Evolutionary conservation across 1,140 invertebrate species (phyloP).

Genomic region (Plectrocnemia conspersa): DNA sequence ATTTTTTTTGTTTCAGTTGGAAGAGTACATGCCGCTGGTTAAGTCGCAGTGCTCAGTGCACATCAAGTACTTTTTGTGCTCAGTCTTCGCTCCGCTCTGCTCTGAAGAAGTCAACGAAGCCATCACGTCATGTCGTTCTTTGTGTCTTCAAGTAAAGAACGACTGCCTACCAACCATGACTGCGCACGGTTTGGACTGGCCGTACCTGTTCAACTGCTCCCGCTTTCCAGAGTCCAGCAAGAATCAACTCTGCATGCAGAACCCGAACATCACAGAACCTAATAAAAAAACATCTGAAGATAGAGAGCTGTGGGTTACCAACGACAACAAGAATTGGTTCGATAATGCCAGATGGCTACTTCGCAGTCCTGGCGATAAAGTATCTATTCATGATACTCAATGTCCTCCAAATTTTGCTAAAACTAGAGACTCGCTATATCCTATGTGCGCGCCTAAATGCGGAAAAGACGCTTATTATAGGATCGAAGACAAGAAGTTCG

Average conservation of each 20-base stretch:
- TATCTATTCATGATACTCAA: neutral
- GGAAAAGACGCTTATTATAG: slow-evolving; percentile 67
- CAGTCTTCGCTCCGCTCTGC: slow-evolving; percentile 88
- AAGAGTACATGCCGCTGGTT: slow-evolving; percentile 72
- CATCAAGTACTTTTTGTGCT: slow-evolving; percentile 85
- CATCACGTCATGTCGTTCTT: slow-evolving; percentile 80
- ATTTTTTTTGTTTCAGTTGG: slow-evolving; percentile 52
- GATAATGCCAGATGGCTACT: slow-evolving; percentile 18
- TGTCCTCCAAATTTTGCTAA: slow-evolving; percentile 43
- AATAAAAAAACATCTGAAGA: slow-evolving; percentile 36
- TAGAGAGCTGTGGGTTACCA: slow-evolving; percentile 14
- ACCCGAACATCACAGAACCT: slow-evolving; percentile 38
- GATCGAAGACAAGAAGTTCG: slow-evolving; percentile 66
- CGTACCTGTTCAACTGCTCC: slow-evolving; percentile 71
- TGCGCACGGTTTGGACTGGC: slow-evolving; percentile 67
- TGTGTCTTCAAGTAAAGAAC: slow-evolving; percentile 75
- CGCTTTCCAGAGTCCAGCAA: slow-evolving; percentile 52
- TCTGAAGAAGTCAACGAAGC: slow-evolving; percentile 80
- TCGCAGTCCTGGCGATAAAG: slow-evolving; percentile 13
- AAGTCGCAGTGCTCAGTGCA: slow-evolving; percentile 75
- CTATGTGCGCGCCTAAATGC: slow-evolving; percentile 60
- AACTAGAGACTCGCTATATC: slow-evolving; percentile 39
- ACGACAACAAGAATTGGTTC: slow-evolving; percentile 13
- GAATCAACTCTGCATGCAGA: slow-evolving; percentile 54
- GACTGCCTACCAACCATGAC: slow-evolving; percentile 73